Evolutionary conservation across 2,888 invertebrate species (phyloP), one percentile per base, ranked within the genome.

Genomic region (Drosophila longiperda): DNA sequence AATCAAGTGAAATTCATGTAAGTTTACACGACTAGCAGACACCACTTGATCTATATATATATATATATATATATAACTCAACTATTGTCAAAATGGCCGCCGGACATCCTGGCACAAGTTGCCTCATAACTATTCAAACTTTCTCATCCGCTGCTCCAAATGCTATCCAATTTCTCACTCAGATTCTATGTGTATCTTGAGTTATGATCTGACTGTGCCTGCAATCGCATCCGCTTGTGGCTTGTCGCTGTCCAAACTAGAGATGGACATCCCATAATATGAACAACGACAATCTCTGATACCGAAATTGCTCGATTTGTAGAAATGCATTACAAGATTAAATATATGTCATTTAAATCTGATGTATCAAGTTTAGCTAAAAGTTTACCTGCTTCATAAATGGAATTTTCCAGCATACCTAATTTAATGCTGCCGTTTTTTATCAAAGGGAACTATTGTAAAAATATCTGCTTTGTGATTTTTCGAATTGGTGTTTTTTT

Each of bases 51-150:
- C 9, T 42, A 20, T 11, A n/a, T 3, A 4, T 42, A n/a, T 20
- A n/a, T n/a, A 4, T n/a, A 20, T 5, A 20, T 20, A 9, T 11
- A 0, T 42, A 9, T 17, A 17, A n/a, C n/a, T 45, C 23, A 23
- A 15, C 15, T 45, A 36, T 23, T n/a, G 12, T 12, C 17, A 58
- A 42, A 2, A 67, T 71, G 71, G 50, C 55, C n/a, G 57, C 36
- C 73, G 71, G 73, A 73, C 62, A 70, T 71, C 73, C 73, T 66
- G 57, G n/a, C 36, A 32, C 57, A 33, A 20, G 23, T 32, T 15
- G 29, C 54, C 54, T 36, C 32, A 23, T 38, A 15, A 32, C 40
- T 45, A 32, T 38, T 42, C 32, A 29, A 29, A 57, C 40, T 57
- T 42, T 29, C 36, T 9, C 33, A 15, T 12, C 36, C 17, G 48